Evolutionary conservation across 2,797 vertebrate species (phyloP).

Genomic region (Pipistrellus nathusii): DNA sequence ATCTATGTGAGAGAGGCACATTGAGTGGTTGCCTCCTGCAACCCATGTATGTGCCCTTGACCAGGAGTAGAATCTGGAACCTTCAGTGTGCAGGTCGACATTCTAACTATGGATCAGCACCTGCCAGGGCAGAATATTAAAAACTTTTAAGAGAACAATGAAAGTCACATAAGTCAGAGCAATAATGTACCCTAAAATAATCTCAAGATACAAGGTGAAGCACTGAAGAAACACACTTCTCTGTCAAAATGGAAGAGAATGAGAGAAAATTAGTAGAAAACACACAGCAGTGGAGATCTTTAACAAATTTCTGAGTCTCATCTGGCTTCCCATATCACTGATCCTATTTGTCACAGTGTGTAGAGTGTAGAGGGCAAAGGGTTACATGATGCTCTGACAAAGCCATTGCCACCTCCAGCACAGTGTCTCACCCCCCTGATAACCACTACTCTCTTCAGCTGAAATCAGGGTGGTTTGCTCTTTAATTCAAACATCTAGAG

Average conservation of each 20-base stretch:
- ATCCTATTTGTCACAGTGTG: no score
- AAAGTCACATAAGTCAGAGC: neutral
- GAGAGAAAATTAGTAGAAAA: neutral
- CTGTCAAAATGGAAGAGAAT: neutral
- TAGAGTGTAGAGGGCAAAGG: neutral
- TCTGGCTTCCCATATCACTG: no score
- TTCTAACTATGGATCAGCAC: no score
- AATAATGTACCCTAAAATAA: neutral
- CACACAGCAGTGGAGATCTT: neutral
- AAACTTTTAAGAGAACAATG: neutral
- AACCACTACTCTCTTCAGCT: no score
- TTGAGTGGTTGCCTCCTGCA: no score
- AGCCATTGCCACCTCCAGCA: fast-evolving
- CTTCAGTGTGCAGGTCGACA: no score
- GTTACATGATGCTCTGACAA: no score
- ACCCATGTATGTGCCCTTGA: no score
- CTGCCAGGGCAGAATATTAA: neutral
- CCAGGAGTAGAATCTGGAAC: no score
- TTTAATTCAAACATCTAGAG: neutral
- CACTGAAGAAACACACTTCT: neutral
- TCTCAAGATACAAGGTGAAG: neutral
- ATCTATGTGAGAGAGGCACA: no score
- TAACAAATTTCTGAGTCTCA: no score
- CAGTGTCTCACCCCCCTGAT: neutral
- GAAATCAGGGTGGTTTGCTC: neutral